Evolutionary conservation across 2,888 invertebrate species (phyloP).

Genomic region (Clistopyga incitator): DNA sequence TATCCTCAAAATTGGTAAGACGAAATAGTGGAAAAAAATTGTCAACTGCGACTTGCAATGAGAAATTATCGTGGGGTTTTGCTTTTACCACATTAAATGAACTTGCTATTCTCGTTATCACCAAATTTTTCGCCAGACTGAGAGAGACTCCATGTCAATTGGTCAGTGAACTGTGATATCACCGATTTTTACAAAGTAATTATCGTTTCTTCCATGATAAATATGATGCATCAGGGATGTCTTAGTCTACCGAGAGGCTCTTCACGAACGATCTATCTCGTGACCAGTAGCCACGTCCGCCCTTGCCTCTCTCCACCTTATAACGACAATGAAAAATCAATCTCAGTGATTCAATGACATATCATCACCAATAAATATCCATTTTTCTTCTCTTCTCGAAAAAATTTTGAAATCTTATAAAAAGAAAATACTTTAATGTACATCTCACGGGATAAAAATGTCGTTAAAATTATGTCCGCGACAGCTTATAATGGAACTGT

Average conservation of each 20-base stretch:
- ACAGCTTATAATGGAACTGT: no score
- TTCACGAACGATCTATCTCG: conserved; percentile 28
- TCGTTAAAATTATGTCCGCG: neutral
- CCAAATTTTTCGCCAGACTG: conserved; percentile 14
- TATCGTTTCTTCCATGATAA: conserved; percentile 45
- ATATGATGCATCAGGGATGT: conserved; percentile 14
- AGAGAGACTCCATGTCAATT: conserved; percentile 48
- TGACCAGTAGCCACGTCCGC: neutral
- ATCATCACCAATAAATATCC: neutral
- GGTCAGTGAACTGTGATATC: conserved; percentile 68
- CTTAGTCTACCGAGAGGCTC: conserved; percentile 17
- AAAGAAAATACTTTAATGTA: no score
- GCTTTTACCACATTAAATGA: neutral
- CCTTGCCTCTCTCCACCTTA: neutral
- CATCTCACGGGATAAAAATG: no score
- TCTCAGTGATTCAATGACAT: neutral
- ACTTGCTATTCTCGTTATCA: conserved; percentile 38
- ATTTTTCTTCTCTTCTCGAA: no score
- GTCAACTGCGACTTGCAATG: neutral
- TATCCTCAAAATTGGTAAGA: neutral
- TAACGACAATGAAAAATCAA: neutral
- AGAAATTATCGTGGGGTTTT: neutral
- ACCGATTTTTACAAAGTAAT: conserved; percentile 43
- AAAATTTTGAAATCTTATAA: no score
- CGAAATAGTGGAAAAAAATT: neutral